Percentiles rank a stretch among this genome's conserved stretches.
phyloP scores from a whole-genome alignment of 2,888 invertebrate species.

The Eurytoma californica region DNA sequence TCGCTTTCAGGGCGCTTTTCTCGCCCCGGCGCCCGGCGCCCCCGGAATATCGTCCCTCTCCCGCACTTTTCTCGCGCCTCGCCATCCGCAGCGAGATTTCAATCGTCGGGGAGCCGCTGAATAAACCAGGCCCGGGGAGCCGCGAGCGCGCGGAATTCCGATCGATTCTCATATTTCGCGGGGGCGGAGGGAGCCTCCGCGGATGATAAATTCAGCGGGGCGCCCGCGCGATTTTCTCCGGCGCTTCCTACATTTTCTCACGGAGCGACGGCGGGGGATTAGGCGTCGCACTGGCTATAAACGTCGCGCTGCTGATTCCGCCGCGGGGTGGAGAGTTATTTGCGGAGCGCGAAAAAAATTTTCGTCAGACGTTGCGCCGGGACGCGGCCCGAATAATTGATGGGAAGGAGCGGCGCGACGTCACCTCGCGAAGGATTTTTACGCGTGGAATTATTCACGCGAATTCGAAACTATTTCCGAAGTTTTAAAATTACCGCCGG shows the following conservation, averaged over 20 bases:
- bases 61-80: not conserved
- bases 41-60: too few species aligned
- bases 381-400: too few species aligned
- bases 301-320: not conserved
- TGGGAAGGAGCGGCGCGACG: too few species aligned
- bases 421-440: too few species aligned
- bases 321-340: too few species aligned
- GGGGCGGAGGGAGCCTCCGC: not conserved
- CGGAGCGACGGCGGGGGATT: not conserved
- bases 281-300: not conserved
- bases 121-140: conserved; percentile 26
- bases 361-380: too few species aligned
- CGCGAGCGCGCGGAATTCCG: not conserved
- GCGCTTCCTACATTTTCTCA: not conserved
- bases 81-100: conserved; percentile 23
- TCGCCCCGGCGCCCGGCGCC: not conserved
- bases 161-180: conserved; percentile 44
- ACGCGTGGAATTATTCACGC: too few species aligned
- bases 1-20: conserved; percentile 2
- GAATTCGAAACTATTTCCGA: too few species aligned
- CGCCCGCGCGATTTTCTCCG: conserved; percentile 22
- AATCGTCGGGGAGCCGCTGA: conserved; percentile 39
- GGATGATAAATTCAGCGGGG: conserved; percentile 43
- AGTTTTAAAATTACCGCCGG: too few species aligned
- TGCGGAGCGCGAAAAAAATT: too few species aligned